Conservation (phyloP, 1,140 invertebrate species). For the Bombus confusus region DNA sequence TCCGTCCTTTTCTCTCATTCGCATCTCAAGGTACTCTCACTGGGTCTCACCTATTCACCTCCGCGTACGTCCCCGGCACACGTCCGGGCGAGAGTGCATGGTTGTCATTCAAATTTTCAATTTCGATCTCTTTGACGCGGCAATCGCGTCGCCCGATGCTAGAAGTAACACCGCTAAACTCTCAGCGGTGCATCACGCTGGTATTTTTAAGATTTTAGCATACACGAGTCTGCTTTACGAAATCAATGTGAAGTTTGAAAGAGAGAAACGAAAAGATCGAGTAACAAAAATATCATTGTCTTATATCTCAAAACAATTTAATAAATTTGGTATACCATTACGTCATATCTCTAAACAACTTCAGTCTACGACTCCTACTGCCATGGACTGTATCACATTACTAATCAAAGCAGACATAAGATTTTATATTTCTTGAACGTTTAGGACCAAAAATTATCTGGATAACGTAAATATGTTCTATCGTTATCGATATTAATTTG, state of each 20-base stretch:
- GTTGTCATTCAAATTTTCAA: slow-evolving; percentile 66
- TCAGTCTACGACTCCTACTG: too few relatives aligned
- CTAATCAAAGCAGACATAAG: too few relatives aligned
- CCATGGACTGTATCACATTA: too few relatives aligned
- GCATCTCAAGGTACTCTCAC: slow-evolving; percentile 45
- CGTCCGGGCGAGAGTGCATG: slow-evolving; percentile 51
- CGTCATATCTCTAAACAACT: too few relatives aligned
- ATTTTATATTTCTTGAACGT: too few relatives aligned
- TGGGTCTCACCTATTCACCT: slow-evolving; percentile 54
- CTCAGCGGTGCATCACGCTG: neutral
- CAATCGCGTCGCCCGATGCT: neutral
- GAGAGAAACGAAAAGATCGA: neutral
- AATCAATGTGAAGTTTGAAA: neutral
- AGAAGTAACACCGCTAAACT: slow-evolving; percentile 12
- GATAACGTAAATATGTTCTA: too few relatives aligned
- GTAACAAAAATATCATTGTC: too few relatives aligned
- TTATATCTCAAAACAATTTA: too few relatives aligned
- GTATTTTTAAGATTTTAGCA: neutral
- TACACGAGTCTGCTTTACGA: neutral
- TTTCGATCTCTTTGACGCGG: slow-evolving; percentile 53
- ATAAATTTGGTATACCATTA: too few relatives aligned
- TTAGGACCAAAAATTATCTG: too few relatives aligned
- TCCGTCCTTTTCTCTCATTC: slow-evolving; percentile 47
- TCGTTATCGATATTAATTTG: too few relatives aligned
- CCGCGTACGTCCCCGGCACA: slow-evolving; percentile 33